These are phyloP conservation scores for Coelopa pilipes DNA, from an alignment of 2,888 invertebrate genomes.

Conservation along the genomic window DNA sequence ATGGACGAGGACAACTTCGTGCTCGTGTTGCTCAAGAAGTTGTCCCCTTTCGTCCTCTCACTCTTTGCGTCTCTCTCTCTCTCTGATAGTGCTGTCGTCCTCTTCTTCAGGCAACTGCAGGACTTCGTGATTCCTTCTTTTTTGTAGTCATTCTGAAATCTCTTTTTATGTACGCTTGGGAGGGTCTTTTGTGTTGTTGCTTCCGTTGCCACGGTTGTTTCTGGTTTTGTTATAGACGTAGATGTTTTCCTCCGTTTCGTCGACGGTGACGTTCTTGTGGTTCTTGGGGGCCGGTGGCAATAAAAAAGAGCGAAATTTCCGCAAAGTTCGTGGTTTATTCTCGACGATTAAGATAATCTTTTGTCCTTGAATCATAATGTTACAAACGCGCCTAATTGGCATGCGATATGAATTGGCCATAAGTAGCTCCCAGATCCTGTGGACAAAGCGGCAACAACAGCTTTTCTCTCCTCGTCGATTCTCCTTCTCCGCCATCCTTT, in stretches of 20 bases:
- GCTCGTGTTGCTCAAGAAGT: no score
- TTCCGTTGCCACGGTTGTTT: not conserved
- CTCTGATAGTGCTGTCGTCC: no score
- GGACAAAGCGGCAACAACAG: conserved; percentile 20
- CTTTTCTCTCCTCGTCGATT: not conserved
- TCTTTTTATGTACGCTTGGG: not conserved
- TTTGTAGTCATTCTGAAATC: not conserved
- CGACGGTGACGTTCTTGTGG: not conserved
- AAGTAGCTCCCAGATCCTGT: conserved; percentile 9
- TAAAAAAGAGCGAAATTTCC: not conserved
- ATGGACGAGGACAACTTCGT: no score
- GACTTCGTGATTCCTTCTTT: not conserved
- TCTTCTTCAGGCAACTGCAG: no score
- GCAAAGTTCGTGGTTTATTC: conserved; percentile 29
- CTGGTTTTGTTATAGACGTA: not conserved
- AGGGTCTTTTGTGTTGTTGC: not conserved
- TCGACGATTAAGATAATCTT: conserved; percentile 35
- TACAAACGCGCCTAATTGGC: conserved; percentile 19
- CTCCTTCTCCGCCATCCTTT: no score
- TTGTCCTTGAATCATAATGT: conserved; percentile 30
- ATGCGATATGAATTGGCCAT: conserved; percentile 20
- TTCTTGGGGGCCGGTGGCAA: not conserved
- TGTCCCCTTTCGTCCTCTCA: no score
- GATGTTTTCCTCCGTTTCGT: not conserved
- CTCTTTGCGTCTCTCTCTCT: no score